These are phyloP conservation scores for Stomorhina lunata DNA, from an alignment of 2,888 invertebrate species.

Conservation along the genomic window DNA sequence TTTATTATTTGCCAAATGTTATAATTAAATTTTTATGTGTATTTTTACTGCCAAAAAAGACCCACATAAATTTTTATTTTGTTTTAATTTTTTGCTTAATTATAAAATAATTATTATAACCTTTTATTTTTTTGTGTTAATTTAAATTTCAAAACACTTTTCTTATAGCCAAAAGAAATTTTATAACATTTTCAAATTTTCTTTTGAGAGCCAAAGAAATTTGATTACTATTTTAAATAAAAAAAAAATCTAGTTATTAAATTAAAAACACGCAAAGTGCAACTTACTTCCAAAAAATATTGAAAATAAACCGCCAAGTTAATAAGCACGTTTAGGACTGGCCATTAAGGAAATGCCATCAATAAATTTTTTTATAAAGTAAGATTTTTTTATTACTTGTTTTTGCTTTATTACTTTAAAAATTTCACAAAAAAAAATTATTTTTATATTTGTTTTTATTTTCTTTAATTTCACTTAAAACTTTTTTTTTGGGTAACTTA, in stretches of 20 bases:
- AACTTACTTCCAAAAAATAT: conserved; percentile 47
- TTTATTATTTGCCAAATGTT: too few species aligned
- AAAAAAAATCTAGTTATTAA: too few species aligned
- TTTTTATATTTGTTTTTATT: conserved; percentile 4
- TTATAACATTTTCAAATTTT: neutral
- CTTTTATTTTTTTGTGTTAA: neutral
- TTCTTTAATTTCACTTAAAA: too few species aligned
- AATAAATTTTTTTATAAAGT: conserved; percentile 4
- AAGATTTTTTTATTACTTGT: conserved; percentile 10
- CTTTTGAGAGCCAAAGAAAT: neutral
- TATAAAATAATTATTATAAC: neutral
- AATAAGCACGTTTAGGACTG: conserved; percentile 24
- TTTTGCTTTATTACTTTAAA: neutral
- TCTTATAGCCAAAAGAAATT: neutral
- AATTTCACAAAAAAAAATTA: neutral
- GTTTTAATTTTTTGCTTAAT: neutral
- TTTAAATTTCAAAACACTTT: neutral
- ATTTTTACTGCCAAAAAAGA: too few species aligned
- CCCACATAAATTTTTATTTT: neutral
- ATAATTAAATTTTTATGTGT: too few species aligned
- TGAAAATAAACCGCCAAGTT: neutral
- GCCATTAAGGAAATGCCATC: conserved; percentile 1
- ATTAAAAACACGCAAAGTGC: conserved; percentile 27
- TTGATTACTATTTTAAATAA: conserved; percentile 11
- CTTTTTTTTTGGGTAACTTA: conserved; percentile 9